Base-by-base conservation (phyloP, 2,113 vertebrate genomes). In the Aegotheles bennettii region DNA sequence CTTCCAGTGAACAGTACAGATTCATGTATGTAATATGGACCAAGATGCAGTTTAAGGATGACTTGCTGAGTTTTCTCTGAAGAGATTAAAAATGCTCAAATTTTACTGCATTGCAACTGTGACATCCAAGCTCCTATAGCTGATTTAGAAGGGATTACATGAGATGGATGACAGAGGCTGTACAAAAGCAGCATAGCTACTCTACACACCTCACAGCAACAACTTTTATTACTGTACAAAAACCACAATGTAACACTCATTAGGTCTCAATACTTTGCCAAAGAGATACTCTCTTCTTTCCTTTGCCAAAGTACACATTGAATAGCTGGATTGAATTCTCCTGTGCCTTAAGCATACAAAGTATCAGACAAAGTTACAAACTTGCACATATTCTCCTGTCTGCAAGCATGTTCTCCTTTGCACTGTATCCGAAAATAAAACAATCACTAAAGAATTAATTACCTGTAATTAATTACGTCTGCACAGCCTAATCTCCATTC, bases 401-500 rank as follows among this genome's bases (percentile, higher is more conserved):
- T 56, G 61, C 50, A 65, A 76, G 36, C 6, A 29, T 4, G 4
- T 51, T 90, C 28, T 81, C 65, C 83, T n/a, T 83, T 50, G 28
- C 8, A 28, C 14, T 54, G 35, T 33, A 82, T 35, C 38, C 59
- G 60, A 87, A 94, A 89, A 93, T 2, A 79, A 80, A 94, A 40
- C 28, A 31, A 78, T 14, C 9, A 35, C 2, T 4, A 78, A 78
- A 5, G 3, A 6, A 79, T 56, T 54, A 26, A 43, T 98, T 98
- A 99, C 99, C 99, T 99, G 98, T 99, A 99, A 93, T 98, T 99
- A 73, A 99, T 98, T 63, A 99, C 92, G 1, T 97, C 98, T 51
- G 98, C 98, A 94, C 99, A 99, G 75, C 99, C 99, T 67, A 99
- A 97, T 90, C 99, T 98, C 99, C 99, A 99, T 57, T 99, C 99